Evolutionary conservation across 2,113 vertebrate genomes (phyloP), one percentile per base, ranked within the genome.

Genomic region (Colossoma macropomum): DNA sequence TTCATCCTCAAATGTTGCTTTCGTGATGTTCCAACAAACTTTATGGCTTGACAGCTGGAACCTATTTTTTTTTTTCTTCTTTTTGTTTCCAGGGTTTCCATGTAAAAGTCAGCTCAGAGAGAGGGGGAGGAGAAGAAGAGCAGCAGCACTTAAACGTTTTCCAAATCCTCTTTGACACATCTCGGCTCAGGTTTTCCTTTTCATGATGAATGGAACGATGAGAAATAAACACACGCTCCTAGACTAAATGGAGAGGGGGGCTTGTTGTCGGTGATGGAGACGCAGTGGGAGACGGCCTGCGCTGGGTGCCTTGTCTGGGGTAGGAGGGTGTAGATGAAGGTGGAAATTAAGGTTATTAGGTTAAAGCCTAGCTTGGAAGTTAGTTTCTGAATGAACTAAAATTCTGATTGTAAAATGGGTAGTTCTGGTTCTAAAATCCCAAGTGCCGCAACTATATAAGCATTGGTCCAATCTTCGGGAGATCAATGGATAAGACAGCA

Each of bases 41-140:
- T 91, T 90, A 92, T 84, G 78, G 86, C 89, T 89, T 90, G 87
- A 81, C 93, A 93, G 93, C 92, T 93, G 93, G 90, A 93, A 91
- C 84, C 82, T 56, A 92, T 94, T 83, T 85, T 77, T 86, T 77
- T 72, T 70, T 71, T 56, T 28, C 84, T 80, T 80, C 54, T 80
- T 71, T 25, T 60, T 69, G 91, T 91, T 91, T 84, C 87, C 78
- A 59, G 74, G 76, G 83, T 86, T 88, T 80, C 81, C 62, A 54
- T 88, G 87, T 85, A 88, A 88, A 85, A 89, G 85, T 88, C 75
- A 75, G 66, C 48, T 80, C 77, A n/a, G 75, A 78, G 56, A 85
- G 84, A 86, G 83, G 86, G 56, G 86, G 85, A 84, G 85, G 87
- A 84, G 85, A 71, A 76, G 82, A 88, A 84, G 77, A 88, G 91